Evolutionary conservation across 2,797 vertebrate species (phyloP), one percentile per base, ranked within the genome.

Genomic region (Characodon lateralis): DNA sequence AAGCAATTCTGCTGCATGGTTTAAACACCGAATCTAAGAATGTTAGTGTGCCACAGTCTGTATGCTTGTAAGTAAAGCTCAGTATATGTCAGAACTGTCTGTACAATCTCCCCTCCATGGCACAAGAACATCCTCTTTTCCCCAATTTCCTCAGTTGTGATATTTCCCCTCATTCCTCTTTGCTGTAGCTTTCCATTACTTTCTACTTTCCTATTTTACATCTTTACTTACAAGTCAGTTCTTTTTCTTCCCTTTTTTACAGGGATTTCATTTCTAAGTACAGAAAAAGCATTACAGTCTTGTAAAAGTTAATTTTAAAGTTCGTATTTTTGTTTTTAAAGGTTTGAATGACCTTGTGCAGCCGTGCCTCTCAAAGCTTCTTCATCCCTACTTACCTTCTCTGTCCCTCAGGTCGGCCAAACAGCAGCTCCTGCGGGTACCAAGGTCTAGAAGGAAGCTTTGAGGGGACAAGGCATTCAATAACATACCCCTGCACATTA

Each of bases 21-120:
- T 89, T 88, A 85, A 89, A 88, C 79, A 79, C 80, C 87, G 81
- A 56, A 89, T 89, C 85, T 80, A 71, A 50, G 85, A 86, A 89
- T 14, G 69, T 63, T 74, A 80, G 78, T 71, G 73, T 69, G 24
- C 24, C 51, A 50, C 4, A 3, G 61, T 46, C 55, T 68, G 77
- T 55, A 70, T 58, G 73, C 28, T 65, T 63, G 75, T 41, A 58
- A 56, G 22, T 50, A 66, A 24, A 28, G 18, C 31, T 75, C 41
- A 73, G 55, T 55, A 55, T 79, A 13, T 31, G 1, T 41, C 73
- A 71, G 53, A 18, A 43, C 65, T 73, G 80, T 71, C 76, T 78
- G 28, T 66, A 76, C 82, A 84, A 87, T 90, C 71, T 84, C 74
- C 39, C 76, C 84, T 66, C 51, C 26, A 13, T 76, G 66, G 70